Percentiles rank a stretch among this genome's conserved stretches.
phyloP scores from a whole-genome alignment of 2,113 vertebrate genomes.

The Phalacrocorax brasilianus region DNA sequence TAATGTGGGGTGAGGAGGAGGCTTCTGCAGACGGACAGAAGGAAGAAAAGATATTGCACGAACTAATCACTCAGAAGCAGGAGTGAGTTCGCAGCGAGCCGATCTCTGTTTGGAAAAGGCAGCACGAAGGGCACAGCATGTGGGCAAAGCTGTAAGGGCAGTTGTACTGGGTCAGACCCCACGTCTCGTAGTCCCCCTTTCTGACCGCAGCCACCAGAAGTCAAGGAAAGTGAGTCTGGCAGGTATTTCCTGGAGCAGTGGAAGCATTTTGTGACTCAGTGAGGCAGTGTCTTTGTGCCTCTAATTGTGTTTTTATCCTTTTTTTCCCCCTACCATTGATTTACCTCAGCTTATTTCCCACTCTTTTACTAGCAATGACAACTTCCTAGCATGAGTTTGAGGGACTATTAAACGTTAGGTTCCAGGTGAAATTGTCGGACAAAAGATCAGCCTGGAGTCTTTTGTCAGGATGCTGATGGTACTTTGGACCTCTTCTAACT shows the following conservation, averaged over 20 bases:
- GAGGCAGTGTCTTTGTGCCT: neutral
- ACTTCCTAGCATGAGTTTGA: neutral
- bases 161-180: rapidly evolving
- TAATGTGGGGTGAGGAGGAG: neutral
- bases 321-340: neutral
- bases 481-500: neutral
- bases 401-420: neutral
- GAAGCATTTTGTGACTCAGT: neutral
- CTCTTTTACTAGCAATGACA: neutral
- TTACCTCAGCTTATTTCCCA: neutral
- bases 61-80: neutral
- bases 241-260: neutral
- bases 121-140: rapidly evolving
- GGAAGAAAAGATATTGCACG: neutral
- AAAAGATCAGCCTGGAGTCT: neutral
- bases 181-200: rapidly evolving
- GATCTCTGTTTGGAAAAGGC: neutral
- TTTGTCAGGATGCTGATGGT: neutral
- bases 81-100: neutral
- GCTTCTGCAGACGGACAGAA: neutral
- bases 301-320: neutral
- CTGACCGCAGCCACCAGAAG: neutral
- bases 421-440: neutral
- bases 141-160: neutral
- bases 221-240: neutral